These are phyloP conservation scores for Cylloceria caligata DNA, from an alignment of 2,888 invertebrate genomes.

Conservation along the genomic window DNA sequence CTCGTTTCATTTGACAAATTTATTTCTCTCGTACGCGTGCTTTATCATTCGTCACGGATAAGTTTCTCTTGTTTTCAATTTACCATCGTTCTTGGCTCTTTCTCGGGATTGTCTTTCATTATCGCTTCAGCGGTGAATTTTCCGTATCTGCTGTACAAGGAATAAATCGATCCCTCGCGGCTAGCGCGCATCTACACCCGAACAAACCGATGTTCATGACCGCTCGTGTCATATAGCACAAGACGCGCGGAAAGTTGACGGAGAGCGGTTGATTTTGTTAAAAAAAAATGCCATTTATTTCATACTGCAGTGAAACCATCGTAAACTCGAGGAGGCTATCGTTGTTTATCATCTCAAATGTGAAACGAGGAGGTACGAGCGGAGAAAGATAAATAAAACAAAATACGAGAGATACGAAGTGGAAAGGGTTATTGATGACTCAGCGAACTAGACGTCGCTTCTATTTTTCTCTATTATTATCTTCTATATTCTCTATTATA, in stretches of 20 bases:
- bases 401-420: neutral
- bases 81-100: neutral
- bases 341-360: slow-evolving; percentile 20
- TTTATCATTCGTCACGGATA: neutral
- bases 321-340: neutral
- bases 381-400: neutral
- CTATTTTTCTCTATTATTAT: neutral
- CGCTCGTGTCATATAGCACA: neutral
- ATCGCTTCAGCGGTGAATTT: slow-evolving; percentile 6
- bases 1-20: slow-evolving; percentile 18
- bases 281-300: slow-evolving; percentile 13
- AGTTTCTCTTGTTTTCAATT: slow-evolving; percentile 25
- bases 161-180: slow-evolving; percentile 19
- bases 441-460: neutral
- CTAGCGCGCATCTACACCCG: neutral
- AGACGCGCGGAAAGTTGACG: neutral
- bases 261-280: no score
- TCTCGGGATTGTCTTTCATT: neutral
- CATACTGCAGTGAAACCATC: neutral
- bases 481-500: no score
- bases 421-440: neutral
- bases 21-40: neutral
- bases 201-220: neutral
- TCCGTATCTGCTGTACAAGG: neutral
- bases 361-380: neutral